Conservation (phyloP, 1,140 invertebrate genomes). For the Maconellicoccus hirsutus region DNA sequence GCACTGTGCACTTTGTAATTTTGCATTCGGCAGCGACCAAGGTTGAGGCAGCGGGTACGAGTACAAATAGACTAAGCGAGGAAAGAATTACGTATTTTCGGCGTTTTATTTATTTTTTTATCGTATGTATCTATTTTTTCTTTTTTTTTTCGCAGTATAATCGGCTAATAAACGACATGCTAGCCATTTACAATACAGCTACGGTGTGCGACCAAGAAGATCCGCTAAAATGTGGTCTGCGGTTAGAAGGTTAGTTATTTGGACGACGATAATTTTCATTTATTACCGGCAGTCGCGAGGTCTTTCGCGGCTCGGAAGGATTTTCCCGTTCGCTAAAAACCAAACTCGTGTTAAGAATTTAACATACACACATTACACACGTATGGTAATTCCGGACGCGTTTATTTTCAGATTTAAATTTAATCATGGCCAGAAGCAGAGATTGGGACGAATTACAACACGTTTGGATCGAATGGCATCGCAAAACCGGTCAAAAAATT, state of each 20-base stretch:
- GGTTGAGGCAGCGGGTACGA: too few species aligned
- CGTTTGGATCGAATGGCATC: conserved; percentile 78
- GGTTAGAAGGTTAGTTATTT: conserved; percentile 52
- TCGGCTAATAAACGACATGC: conserved; percentile 73
- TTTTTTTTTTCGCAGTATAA: conserved; percentile 54
- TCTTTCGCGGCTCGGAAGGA: too few species aligned
- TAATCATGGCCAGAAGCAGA: conserved; percentile 52
- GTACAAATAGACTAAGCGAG: not conserved
- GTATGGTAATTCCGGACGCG: not conserved
- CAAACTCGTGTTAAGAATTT: too few species aligned
- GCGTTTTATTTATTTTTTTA: not conserved
- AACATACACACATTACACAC: too few species aligned
- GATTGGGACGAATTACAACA: conserved; percentile 76
- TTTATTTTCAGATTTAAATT: conserved; percentile 36
- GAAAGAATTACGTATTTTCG: not conserved
- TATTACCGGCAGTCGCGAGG: too few species aligned
- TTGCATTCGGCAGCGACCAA: too few species aligned
- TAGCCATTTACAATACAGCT: conserved; percentile 74
- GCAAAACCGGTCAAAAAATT: conserved; percentile 63
- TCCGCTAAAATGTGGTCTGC: conserved; percentile 63
- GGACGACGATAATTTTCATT: too few species aligned
- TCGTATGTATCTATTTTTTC: conserved; percentile 1
- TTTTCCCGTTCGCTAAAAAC: too few species aligned
- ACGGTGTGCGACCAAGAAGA: conserved; percentile 73
- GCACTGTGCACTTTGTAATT: too few species aligned